These are phyloP conservation scores for Allobates femoralis DNA, from an alignment of 2,797 vertebrate genomes.

Conservation along the genomic window DNA sequence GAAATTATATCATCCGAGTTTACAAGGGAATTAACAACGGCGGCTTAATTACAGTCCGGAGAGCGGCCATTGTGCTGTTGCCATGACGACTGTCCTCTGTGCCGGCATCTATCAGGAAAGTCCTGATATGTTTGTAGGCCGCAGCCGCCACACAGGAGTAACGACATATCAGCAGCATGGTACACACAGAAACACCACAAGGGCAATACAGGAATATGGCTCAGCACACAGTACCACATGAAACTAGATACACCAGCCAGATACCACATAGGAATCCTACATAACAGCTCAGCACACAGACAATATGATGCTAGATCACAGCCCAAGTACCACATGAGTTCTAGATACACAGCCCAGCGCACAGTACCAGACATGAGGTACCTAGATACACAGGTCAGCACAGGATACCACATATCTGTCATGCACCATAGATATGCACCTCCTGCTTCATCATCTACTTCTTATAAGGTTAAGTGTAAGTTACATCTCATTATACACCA, in stretches of 20 bases:
- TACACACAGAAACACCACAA: too few relatives aligned
- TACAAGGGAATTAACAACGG: constrained; percentile 45
- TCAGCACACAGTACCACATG: not conserved
- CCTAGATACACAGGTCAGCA: not conserved
- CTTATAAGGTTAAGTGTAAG: too few relatives aligned
- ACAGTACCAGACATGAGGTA: not conserved
- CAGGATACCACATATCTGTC: too few relatives aligned
- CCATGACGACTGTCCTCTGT: not conserved
- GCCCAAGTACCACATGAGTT: not conserved
- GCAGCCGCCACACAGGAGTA: too few relatives aligned
- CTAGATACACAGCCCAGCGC: not conserved
- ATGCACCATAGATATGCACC: too few relatives aligned
- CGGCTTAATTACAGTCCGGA: constrained; percentile 31
- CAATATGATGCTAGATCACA: not conserved
- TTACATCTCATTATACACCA: too few relatives aligned
- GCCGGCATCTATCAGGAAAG: not conserved
- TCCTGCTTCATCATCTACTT: too few relatives aligned
- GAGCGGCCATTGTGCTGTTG: not conserved
- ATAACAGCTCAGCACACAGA: not conserved
- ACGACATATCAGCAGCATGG: too few relatives aligned
- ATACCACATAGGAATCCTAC: not conserved
- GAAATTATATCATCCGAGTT: constrained; percentile 11
- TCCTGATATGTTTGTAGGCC: not conserved
- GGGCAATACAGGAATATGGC: too few relatives aligned
- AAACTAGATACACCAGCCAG: not conserved